Percentiles rank a stretch among this genome's conserved stretches.
phyloP scores from a whole-genome alignment of 2,113 vertebrate species.

The Indicator indicator region DNA sequence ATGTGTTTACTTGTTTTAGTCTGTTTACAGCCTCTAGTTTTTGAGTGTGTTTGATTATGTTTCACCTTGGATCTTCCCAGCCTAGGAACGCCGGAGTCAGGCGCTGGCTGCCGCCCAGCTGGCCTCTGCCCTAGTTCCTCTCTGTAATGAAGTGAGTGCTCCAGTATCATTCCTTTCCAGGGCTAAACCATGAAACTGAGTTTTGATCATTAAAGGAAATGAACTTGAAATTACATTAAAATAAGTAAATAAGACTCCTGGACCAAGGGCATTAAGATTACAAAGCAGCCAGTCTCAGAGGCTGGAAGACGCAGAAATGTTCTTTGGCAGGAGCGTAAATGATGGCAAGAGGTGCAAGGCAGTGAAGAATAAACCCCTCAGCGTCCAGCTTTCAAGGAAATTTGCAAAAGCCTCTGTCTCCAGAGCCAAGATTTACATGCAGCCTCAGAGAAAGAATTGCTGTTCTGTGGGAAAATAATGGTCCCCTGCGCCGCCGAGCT shows the following conservation, averaged over 20 bases:
- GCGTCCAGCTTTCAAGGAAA: conserved; percentile 23
- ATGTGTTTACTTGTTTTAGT: conserved; percentile 5
- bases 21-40: conserved; percentile 2
- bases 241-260: neutral
- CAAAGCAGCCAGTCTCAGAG: neutral
- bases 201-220: conserved; percentile 51
- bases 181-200: neutral
- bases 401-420: neutral
- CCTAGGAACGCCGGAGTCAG: neutral
- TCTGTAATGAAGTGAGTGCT: rapidly evolving
- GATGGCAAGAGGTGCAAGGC: neutral
- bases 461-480: conserved; percentile 5
- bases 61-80: conserved; percentile 30
- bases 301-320: neutral
- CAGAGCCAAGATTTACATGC: neutral
- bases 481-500: neutral
- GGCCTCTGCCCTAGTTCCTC: conserved; percentile 32
- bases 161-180: conserved; percentile 3
- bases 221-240: neutral
- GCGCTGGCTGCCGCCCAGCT: conserved; percentile 31
- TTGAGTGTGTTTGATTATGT: neutral
- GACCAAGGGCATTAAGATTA: neutral
- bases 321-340: conserved; percentile 5
- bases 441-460: neutral
- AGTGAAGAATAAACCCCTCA: neutral